phyloP scores from a whole-genome alignment of 2,888 invertebrate genomes.

The Pimpla rufipes region DNA sequence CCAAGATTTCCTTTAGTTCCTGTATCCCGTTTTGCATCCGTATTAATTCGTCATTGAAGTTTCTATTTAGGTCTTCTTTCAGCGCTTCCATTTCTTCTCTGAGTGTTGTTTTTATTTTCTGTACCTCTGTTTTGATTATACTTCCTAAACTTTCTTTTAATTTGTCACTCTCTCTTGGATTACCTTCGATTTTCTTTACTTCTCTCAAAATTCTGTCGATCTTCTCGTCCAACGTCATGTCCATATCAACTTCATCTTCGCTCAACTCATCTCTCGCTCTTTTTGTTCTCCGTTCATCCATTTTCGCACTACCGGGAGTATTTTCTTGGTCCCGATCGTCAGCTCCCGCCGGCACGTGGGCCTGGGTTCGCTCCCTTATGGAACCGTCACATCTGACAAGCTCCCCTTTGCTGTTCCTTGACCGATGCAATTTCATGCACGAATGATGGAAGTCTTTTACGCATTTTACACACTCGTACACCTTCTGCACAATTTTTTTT shows the following conservation, averaged over 20 bases:
- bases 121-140: neutral
- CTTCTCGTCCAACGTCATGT: constrained; percentile 8
- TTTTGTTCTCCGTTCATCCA: neutral
- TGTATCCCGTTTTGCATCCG: neutral
- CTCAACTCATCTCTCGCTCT: constrained; percentile 11
- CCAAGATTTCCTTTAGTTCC: neutral
- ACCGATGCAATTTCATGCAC: neutral
- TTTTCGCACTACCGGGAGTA: no score
- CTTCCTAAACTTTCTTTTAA: neutral
- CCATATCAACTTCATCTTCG: neutral
- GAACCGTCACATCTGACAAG: neutral
- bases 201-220: constrained; percentile 18
- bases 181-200: neutral
- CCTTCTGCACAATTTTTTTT: neutral
- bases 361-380: neutral
- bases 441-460: neutral
- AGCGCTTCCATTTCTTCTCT: neutral
- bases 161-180: neutral
- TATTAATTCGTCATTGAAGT: neutral
- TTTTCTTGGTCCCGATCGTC: neutral
- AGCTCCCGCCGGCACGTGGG: neutral
- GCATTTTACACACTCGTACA: constrained; percentile 1
- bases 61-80: neutral
- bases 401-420: neutral
- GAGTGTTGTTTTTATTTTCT: neutral